phyloP scores from a whole-genome alignment of 2,888 invertebrate species.

The Agrochola lychnidis region DNA sequence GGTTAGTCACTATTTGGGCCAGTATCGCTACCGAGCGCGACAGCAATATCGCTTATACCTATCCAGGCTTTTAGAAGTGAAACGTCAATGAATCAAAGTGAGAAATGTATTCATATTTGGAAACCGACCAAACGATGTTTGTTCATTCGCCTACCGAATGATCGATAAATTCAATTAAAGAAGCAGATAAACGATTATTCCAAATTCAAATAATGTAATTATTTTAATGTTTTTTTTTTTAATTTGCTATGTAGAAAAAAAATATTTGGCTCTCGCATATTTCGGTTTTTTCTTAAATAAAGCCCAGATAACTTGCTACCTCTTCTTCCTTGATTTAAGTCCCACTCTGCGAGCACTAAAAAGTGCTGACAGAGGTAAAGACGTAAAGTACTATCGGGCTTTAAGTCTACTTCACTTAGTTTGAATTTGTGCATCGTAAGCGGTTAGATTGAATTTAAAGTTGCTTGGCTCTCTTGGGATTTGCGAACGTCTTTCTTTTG shows the following conservation, averaged over 20 bases:
- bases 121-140: neutral
- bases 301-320: neutral
- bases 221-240: too few relatives aligned
- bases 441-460: slow-evolving; percentile 41
- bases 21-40: too few relatives aligned
- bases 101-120: neutral
- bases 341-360: slow-evolving; percentile 1
- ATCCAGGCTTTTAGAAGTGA: neutral
- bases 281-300: neutral
- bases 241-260: neutral
- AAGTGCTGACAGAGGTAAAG: slow-evolving; percentile 34
- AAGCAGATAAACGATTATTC: too few relatives aligned
- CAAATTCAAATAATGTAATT: neutral
- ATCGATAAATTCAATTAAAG: too few relatives aligned
- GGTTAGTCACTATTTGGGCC: too few relatives aligned
- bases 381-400: slow-evolving; percentile 14
- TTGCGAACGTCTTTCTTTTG: slow-evolving; percentile 18
- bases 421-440: slow-evolving; percentile 40
- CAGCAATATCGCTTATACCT: too few relatives aligned
- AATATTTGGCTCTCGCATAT: neutral
- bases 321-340: neutral
- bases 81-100: neutral
- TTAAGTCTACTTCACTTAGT: slow-evolving; percentile 18
- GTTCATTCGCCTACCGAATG: neutral
- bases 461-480: slow-evolving; percentile 8